Conservation (phyloP, 2,888 invertebrate species). For the Diarsia dahlii region DNA sequence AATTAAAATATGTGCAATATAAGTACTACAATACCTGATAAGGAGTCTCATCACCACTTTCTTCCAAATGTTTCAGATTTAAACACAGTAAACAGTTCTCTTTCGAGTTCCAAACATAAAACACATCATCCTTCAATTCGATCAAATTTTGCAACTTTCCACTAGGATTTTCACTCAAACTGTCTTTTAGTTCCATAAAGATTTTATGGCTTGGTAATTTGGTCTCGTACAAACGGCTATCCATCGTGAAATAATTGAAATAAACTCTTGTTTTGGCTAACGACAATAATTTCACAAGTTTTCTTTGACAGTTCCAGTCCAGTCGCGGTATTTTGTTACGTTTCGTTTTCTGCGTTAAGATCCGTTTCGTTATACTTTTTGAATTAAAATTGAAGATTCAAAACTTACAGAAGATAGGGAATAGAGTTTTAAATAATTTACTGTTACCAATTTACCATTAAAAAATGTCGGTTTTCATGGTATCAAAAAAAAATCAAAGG, state of each 20-base stretch:
- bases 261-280: slow-evolving; percentile 71
- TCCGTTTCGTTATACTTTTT: slow-evolving; percentile 13
- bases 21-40: slow-evolving; percentile 90
- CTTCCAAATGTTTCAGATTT: slow-evolving; percentile 89
- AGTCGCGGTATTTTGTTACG: slow-evolving; percentile 65
- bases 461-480: too few species aligned
- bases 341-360: slow-evolving; percentile 56
- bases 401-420: background rate
- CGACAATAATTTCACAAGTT: slow-evolving; percentile 62
- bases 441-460: too few species aligned
- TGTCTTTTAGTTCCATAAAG: slow-evolving; percentile 90
- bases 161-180: slow-evolving; percentile 87
- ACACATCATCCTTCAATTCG: slow-evolving; percentile 92
- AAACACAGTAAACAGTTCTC: slow-evolving; percentile 92
- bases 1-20: slow-evolving; percentile 22
- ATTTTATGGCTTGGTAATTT: slow-evolving; percentile 91
- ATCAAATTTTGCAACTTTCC: slow-evolving; percentile 92
- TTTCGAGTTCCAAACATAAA: slow-evolving; percentile 92
- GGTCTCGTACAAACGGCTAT: slow-evolving; percentile 90
- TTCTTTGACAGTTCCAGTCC: slow-evolving; percentile 67
- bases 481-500: too few species aligned
- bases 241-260: slow-evolving; percentile 83
- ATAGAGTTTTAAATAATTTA: background rate
- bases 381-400: background rate
- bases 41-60: slow-evolving; percentile 86